phyloP scores from a whole-genome alignment of 1,140 invertebrate species.

The Goniozus legneri region DNA sequence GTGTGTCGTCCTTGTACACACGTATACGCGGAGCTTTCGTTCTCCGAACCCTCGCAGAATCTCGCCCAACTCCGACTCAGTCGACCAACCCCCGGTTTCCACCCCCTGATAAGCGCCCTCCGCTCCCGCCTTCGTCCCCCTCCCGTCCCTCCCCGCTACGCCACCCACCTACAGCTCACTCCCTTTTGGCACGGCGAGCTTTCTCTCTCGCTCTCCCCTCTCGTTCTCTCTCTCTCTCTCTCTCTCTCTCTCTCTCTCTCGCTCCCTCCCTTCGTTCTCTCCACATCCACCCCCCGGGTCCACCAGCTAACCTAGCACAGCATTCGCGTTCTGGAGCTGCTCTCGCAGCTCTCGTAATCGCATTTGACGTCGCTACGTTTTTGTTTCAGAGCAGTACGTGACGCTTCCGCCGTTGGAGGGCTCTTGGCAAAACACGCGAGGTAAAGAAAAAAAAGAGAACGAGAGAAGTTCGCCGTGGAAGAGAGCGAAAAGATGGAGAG shows the following conservation, averaged over 20 bases:
- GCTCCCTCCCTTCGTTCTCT: conserved; percentile 14
- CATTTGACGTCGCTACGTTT: conserved; percentile 55
- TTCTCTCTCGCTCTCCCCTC: conserved; percentile 7
- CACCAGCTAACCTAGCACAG: conserved; percentile 44
- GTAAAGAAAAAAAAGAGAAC: conserved; percentile 27
- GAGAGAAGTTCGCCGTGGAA: conserved; percentile 2
- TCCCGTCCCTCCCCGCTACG: conserved; percentile 7
- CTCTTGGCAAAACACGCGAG: conserved; percentile 41
- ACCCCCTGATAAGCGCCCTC: conserved; percentile 28
- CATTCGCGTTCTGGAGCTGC: conserved; percentile 51
- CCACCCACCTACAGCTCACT: conserved; percentile 5
- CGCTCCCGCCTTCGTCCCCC: neutral
- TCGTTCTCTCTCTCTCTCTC: conserved; percentile 22
- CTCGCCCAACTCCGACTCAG: conserved; percentile 17
- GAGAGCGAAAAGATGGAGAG: conserved; percentile 4
- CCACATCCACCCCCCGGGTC: conserved; percentile 28
- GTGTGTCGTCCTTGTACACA: too few species aligned
- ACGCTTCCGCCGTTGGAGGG: conserved; percentile 47
- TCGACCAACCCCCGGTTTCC: conserved; percentile 14
- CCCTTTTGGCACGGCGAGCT: neutral
- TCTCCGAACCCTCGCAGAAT: conserved; percentile 31
- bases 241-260: conserved; percentile 8
- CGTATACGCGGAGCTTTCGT: conserved; percentile 13
- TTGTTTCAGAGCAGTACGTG: conserved; percentile 55
- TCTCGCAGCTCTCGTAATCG: conserved; percentile 54